Conservation (phyloP, 2,113 vertebrate genomes). For the Prietella phreatophila region DNA sequence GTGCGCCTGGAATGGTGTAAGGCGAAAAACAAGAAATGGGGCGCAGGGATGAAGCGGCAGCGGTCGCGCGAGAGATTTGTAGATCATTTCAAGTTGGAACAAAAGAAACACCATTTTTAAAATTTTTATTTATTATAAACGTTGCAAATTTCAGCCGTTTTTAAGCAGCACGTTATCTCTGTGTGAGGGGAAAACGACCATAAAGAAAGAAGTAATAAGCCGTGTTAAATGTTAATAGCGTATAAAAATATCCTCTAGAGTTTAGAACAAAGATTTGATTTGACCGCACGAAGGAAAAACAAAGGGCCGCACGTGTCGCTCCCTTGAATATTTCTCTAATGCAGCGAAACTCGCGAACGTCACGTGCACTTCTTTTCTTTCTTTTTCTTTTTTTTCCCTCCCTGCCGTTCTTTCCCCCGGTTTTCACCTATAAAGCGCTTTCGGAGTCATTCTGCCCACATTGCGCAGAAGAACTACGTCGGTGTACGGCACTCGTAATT, state of each 20-base stretch:
- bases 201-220: background rate
- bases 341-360: background rate
- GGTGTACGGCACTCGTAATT: constrained; percentile 34
- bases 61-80: background rate
- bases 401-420: constrained; percentile 41
- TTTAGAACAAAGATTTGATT: background rate
- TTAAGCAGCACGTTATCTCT: background rate
- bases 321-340: background rate
- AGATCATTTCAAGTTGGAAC: background rate
- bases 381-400: background rate
- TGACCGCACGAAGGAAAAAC: background rate
- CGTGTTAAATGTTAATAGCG: background rate
- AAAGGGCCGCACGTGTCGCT: background rate
- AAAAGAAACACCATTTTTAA: too few relatives aligned
- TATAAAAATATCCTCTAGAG: background rate
- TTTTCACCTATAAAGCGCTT: constrained; percentile 34
- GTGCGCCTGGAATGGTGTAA: constrained; percentile 46
- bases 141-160: background rate
- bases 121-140: background rate
- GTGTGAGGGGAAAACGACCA: background rate
- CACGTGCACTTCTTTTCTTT: too few relatives aligned
- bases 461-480: constrained; percentile 39
- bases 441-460: constrained; percentile 42
- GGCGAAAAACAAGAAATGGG: constrained; percentile 47
- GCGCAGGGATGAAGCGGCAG: constrained; percentile 32